Evolutionary conservation across 2,797 vertebrate species (phyloP), one percentile per base, ranked within the genome.

Genomic region (Pitangus sulphuratus): DNA sequence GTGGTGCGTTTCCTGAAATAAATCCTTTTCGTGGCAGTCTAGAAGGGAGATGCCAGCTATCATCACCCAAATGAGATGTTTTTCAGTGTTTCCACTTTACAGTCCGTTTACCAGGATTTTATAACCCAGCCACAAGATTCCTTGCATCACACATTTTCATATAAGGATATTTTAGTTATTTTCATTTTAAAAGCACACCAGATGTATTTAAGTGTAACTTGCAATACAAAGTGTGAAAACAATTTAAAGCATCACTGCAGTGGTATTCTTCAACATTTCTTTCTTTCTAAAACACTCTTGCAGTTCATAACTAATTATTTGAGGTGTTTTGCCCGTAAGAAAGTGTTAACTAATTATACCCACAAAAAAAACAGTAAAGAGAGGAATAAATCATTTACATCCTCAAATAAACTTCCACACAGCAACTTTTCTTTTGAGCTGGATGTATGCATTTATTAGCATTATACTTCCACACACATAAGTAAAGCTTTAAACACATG

Each of bases 1-100:
- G 85, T 15, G 20, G 97, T 83, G 89, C 95, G 90, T 58, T 95
- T 95, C 94, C 80, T 89, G 81, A 96, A 96, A 97, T 94, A 97
- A 96, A 97, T 77, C 76, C 66, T 81, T 93, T 95, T 76, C 31
- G 9, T 60, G 69, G 53, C 68, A 91, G 40, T 88, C 81, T 78
- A 87, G 76, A 81, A 87, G 62, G 94, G 28, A 91, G 71, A 90
- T 95, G 84, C 88, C 87, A 90, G 90, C 91, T 85, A 92, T 87
- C 60, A 24, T 90, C 94, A 84, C 90, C 88, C 87, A 82, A 91
- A 65, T 58, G 80, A 97, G 95, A 97, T 84, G 84, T 89, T 95
- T 91, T 92, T 70, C 71, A 70, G 56, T 95, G 87, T 97, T 97
- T 97, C 87, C 93, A 94, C 94, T 96, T 97, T 95, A 84, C 93